Conservation (phyloP, 2,113 vertebrate species). For the Festucalex cinctus region DNA sequence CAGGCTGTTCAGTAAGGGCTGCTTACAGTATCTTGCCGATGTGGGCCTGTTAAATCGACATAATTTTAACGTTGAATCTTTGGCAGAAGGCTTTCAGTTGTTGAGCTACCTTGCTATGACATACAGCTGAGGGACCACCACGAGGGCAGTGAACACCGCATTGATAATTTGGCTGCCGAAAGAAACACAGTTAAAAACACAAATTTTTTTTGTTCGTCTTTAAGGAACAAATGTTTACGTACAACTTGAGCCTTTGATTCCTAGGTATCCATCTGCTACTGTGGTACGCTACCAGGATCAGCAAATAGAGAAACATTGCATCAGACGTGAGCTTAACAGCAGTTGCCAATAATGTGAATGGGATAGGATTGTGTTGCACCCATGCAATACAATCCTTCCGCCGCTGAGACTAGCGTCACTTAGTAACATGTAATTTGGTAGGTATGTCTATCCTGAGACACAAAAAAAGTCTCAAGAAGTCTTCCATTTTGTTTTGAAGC, state of each 20-base stretch:
- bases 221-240: slow-evolving; percentile 18
- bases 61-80: not conserved
- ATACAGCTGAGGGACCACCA: slow-evolving; percentile 70
- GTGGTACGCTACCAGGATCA: slow-evolving; percentile 66
- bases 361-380: slow-evolving; percentile 42
- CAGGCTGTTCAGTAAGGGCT: slow-evolving; percentile 72
- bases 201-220: too few relatives aligned
- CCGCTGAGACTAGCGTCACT: not conserved
- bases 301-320: slow-evolving; percentile 68
- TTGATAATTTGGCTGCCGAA: slow-evolving; percentile 69
- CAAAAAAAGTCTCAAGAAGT: not conserved
- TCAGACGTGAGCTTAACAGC: not conserved
- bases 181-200: slow-evolving; percentile 3
- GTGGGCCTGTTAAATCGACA: slow-evolving; percentile 52
- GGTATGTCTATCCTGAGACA: not conserved
- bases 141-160: slow-evolving; percentile 55
- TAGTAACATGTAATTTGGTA: not conserved
- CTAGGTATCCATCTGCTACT: slow-evolving; percentile 69
- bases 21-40: slow-evolving; percentile 69
- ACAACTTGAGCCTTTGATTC: slow-evolving; percentile 69
- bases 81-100: not conserved
- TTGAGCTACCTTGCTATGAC: slow-evolving; percentile 67
- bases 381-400: slow-evolving; percentile 4
- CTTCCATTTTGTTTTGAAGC: not conserved
- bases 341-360: not conserved